Evolutionary conservation across 1,140 invertebrate species (phyloP).

Genomic region (Globodera rostochiensis): DNA sequence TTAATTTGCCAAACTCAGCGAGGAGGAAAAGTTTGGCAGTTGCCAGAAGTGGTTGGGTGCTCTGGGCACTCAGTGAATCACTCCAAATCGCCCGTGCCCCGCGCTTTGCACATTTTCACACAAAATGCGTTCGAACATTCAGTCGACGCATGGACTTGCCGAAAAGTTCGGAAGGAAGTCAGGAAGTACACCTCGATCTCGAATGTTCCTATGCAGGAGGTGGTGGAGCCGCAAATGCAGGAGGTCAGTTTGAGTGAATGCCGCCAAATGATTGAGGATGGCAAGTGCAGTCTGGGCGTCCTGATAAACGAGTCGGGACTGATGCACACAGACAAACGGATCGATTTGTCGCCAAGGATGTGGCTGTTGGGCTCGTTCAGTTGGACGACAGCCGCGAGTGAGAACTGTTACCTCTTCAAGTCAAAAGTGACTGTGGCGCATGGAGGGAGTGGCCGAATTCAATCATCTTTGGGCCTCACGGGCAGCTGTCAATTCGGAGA

Average conservation of each 20-base stretch:
- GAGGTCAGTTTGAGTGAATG: background rate
- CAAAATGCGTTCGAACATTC: background rate
- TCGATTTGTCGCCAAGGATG: conserved; percentile 1
- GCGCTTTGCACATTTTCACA: background rate
- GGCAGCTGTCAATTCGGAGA: background rate
- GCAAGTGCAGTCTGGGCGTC: conserved; percentile 8
- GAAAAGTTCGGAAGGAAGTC: background rate
- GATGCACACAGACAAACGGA: conserved; percentile 1
- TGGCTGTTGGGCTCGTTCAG: conserved; percentile 1
- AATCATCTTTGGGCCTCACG: background rate
- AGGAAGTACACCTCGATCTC: conserved; percentile 3
- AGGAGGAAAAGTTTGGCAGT: background rate
- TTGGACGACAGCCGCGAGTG: background rate
- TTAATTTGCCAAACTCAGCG: background rate
- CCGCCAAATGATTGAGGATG: background rate
- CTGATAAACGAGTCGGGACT: conserved; percentile 7
- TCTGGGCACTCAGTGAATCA: background rate
- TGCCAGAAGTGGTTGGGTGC: background rate
- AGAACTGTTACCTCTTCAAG: conserved; percentile 16
- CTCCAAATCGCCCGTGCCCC: background rate
- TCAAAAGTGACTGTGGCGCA: background rate
- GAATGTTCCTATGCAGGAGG: background rate
- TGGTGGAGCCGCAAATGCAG: background rate
- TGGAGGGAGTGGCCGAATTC: background rate
- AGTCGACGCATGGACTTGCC: background rate